Conservation (phyloP, 2,113 vertebrate genomes). For the Gambusia affinis region DNA sequence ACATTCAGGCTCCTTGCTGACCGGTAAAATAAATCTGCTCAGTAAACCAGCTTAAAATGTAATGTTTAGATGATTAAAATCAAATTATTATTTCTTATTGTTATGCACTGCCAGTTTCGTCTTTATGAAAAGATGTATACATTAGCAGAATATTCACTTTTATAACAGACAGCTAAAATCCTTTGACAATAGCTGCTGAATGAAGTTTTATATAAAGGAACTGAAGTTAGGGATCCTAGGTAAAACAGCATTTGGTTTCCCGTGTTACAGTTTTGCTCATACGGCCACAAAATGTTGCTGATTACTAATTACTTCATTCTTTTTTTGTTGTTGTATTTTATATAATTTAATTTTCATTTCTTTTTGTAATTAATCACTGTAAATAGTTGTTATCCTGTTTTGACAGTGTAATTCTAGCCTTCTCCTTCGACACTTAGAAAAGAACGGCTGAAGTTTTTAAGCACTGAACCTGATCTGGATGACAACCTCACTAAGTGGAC, state of each 20-base stretch:
- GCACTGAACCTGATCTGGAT: slow-evolving; percentile 21
- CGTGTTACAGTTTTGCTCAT: too few relatives aligned
- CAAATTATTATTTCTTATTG: not conserved
- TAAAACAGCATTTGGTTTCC: too few relatives aligned
- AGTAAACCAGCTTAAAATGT: not conserved
- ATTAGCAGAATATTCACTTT: not conserved
- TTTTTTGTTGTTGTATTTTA: too few relatives aligned
- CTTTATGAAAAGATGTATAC: not conserved
- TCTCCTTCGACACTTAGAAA: slow-evolving; percentile 1
- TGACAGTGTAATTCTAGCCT: not conserved
- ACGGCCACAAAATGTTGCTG: too few relatives aligned
- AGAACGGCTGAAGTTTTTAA: slow-evolving; percentile 14
- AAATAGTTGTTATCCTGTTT: not conserved
- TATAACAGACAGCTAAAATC: not conserved
- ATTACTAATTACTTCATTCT: too few relatives aligned
- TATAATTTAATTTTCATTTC: too few relatives aligned
- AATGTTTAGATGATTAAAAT: not conserved
- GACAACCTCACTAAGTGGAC: slow-evolving; percentile 5
- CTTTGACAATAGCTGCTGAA: not conserved
- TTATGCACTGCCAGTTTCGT: not conserved
- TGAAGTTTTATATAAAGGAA: not conserved
- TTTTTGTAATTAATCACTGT: too few relatives aligned
- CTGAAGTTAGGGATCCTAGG: not conserved
- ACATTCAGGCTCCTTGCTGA: too few relatives aligned
- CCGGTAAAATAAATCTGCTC: not conserved